A percentile compares a stretch with the other conserved stretches of the same genome.
Conservation (phyloP, 2,113 vertebrate genomes). For the Speoplatyrhinus poulsoni region DNA sequence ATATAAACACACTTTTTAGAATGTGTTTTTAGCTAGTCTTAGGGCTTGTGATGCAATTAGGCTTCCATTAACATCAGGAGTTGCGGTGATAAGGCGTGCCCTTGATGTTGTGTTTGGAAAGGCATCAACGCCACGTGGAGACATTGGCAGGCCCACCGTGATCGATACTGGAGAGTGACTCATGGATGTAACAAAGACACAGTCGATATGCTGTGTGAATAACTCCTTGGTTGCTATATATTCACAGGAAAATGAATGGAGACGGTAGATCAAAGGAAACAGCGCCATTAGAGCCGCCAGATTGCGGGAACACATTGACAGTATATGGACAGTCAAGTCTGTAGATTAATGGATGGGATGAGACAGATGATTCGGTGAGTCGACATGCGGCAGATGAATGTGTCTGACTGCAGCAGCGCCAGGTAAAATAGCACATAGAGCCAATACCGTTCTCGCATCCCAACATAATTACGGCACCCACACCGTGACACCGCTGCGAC, state of each 20-base stretch:
- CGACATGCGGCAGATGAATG: constrained; percentile 47
- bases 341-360: constrained; percentile 31
- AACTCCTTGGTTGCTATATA: constrained; percentile 31
- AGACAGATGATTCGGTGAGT: constrained; percentile 26
- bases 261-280: constrained; percentile 16
- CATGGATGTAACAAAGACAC: constrained; percentile 49
- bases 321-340: constrained; percentile 27
- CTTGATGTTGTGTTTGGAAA: constrained; percentile 17
- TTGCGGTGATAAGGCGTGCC: not conserved
- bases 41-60: no score
- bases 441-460: constrained; percentile 55
- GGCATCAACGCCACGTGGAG: constrained; percentile 21
- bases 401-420: constrained; percentile 28
- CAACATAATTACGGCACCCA: constrained; percentile 74
- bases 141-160: constrained; percentile 7
- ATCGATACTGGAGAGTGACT: constrained; percentile 52
- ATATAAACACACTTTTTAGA: not conserved
- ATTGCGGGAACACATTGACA: not conserved
- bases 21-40: no score
- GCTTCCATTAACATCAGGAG: no score
- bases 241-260: constrained; percentile 28
- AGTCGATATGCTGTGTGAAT: constrained; percentile 51
- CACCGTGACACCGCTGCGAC: constrained; percentile 63
- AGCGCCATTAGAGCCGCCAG: not conserved
- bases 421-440: not conserved